A percentile compares a stretch with the other conserved stretches of the same genome.
Conservation (phyloP, 1,140 invertebrate species). For the Matsumurasca onukii region DNA sequence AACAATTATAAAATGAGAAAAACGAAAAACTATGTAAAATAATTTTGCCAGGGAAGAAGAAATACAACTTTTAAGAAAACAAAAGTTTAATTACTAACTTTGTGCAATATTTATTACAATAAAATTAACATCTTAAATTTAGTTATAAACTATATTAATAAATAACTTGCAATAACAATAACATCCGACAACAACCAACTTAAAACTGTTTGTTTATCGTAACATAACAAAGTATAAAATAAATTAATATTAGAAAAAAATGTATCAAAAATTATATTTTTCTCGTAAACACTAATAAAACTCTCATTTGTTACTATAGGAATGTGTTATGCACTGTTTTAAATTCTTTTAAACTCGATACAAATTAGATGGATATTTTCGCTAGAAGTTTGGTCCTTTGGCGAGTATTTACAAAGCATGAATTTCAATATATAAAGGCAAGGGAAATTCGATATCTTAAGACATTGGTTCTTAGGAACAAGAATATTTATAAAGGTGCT, state of each 20-base stretch:
- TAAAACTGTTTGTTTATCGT: not conserved
- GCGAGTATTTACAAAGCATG: no score
- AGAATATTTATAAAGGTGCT: no score
- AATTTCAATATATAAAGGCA: no score
- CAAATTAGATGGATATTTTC: not conserved
- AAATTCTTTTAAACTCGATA: not conserved
- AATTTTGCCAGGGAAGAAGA: not conserved
- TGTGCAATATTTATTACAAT: slow-evolving; percentile 21
- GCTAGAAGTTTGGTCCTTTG: no score
- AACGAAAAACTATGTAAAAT: no score
- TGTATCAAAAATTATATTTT: not conserved
- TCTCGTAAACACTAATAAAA: not conserved
- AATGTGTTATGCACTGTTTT: not conserved
- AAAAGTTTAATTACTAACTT: slow-evolving; percentile 18
- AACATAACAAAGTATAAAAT: not conserved
- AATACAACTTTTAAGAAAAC: slow-evolving; percentile 20
- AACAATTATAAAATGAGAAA: no score
- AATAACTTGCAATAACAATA: slow-evolving; percentile 24
- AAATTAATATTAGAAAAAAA: not conserved
- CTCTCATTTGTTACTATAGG: not conserved
- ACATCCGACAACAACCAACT: slow-evolving; percentile 7
- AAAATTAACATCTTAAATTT: slow-evolving; percentile 13
- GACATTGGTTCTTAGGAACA: no score
- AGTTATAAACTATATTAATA: slow-evolving; percentile 23
- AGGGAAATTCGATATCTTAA: no score